Evolutionary conservation across 2,113 vertebrate species (phyloP), one percentile per base, ranked within the genome.

Genomic region (Triplophysa siluroides): DNA sequence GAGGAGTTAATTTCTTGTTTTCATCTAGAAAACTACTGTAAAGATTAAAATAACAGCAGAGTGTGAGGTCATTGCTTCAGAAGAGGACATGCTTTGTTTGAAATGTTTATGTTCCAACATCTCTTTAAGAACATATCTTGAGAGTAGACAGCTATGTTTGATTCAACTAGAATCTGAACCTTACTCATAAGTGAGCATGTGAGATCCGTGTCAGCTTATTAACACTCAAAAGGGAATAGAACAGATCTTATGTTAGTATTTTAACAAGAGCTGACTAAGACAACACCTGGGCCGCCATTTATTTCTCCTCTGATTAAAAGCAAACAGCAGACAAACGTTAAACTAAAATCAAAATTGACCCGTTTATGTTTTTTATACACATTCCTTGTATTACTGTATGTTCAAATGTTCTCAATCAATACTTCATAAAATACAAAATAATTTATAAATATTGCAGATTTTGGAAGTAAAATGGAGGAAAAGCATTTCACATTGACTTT

Each of bases 11-110:
- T 88, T 94, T 95, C 89, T 93, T 96, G 60, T 84, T 88, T 80
- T 93, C 94, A 12, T 97, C 95, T 86, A 93, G 82, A 82, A 95
- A 95, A 79, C 90, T 95, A 71, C 94, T 95, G 82, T 89, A 93
- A 86, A 83, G 9, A 86, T 92, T 6, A 76, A 89, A 89, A 77
- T 87, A 92, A 66, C 26, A 47, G 58, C 33, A 65, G 19, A 52
- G 19, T 9, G 19, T 9, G 23, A 47, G 43, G 26, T 23, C 62
- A 77, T 38, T 33, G 62, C 43, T 75, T 19, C 1, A 62, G 33
- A 45, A 45, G 38, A 29, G 41, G 50, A 47, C 9, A 50, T 45
- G 16, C 23, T n/a, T 45, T 65, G 61, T 11, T 14, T 65, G 54
- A 14, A 18, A 21, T 16, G 14, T 23, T 33, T 50, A 33, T 65